Evolutionary conservation across 2,888 invertebrate species (phyloP).

Genomic region (Chrysodeixis includens): DNA sequence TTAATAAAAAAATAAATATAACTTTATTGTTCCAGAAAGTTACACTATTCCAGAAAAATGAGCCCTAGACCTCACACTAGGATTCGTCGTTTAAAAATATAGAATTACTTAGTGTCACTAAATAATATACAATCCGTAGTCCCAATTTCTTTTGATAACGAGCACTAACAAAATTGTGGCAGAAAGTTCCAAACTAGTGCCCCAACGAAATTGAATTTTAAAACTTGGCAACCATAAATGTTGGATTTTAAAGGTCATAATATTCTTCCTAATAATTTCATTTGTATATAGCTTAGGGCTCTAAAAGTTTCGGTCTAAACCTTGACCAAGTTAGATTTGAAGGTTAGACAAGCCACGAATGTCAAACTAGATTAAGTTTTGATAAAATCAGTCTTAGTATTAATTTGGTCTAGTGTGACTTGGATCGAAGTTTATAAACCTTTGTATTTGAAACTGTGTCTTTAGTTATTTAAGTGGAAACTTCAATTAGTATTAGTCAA

Average conservation of each 20-base stretch:
- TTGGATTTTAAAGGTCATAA: not conserved
- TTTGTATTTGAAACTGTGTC: conserved; percentile 1
- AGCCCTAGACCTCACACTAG: no score
- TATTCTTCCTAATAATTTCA: conserved; percentile 3
- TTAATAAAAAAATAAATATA: no score
- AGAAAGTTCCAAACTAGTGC: not conserved
- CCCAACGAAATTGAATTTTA: not conserved
- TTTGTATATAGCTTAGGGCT: not conserved
- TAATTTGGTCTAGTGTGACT: conserved; percentile 31
- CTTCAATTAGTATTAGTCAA: not conserved
- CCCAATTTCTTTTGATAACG: not conserved
- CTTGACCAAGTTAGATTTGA: conserved; percentile 23
- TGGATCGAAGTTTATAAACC: conserved; percentile 27
- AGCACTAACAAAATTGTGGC: not conserved
- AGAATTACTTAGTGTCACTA: no score
- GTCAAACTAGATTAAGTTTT: conserved; percentile 25
- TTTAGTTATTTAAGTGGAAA: not conserved
- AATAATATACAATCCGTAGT: not conserved
- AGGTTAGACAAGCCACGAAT: conserved; percentile 18
- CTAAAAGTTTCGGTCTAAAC: not conserved
- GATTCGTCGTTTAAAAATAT: no score
- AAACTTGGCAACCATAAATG: conserved; percentile 1
- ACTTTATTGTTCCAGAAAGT: no score
- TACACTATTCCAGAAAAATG: no score
- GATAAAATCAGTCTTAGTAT: conserved; percentile 20